Conservation (phyloP, 2,888 invertebrate genomes). For the Eristalis pertinax region DNA sequence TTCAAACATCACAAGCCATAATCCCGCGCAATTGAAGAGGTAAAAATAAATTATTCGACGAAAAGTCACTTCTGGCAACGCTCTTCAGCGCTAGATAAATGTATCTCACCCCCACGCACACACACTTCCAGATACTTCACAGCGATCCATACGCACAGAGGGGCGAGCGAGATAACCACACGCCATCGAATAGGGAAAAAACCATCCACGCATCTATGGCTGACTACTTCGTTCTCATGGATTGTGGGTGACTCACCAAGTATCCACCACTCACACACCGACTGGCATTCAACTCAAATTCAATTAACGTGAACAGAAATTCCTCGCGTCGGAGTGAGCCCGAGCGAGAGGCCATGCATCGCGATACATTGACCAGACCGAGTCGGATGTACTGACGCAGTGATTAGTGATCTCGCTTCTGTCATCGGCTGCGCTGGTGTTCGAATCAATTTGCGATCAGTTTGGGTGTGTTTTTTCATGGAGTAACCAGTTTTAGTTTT, state of each 20-base stretch:
- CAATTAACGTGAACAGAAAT: neutral
- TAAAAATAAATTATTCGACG: neutral
- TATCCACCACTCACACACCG: slow-evolving; percentile 1
- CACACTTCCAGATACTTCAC: neutral
- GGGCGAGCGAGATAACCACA: slow-evolving; percentile 25
- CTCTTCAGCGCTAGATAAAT: neutral
- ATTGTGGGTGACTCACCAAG: slow-evolving; percentile 39
- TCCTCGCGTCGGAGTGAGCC: slow-evolving; percentile 1
- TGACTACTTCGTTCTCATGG: slow-evolving; percentile 7
- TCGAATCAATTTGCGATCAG: slow-evolving; percentile 60
- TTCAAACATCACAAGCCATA: neutral
- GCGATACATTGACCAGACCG: slow-evolving; percentile 24
- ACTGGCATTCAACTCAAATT: neutral
- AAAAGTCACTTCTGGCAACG: slow-evolving; percentile 15
- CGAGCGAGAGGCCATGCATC: neutral
- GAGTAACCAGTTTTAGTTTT: slow-evolving; percentile 32
- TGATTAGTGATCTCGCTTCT: slow-evolving; percentile 36
- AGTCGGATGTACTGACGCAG: neutral
- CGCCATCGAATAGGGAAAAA: neutral
- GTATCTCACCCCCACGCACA: slow-evolving; percentile 4
- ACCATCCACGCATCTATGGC: slow-evolving; percentile 11
- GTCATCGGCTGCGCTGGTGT: slow-evolving; percentile 45
- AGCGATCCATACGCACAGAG: slow-evolving; percentile 18
- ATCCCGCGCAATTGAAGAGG: no score
- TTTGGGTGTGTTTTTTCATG: slow-evolving; percentile 68